Base-by-base conservation (phyloP, 2,113 vertebrate species). In the Lates calcarifer region DNA sequence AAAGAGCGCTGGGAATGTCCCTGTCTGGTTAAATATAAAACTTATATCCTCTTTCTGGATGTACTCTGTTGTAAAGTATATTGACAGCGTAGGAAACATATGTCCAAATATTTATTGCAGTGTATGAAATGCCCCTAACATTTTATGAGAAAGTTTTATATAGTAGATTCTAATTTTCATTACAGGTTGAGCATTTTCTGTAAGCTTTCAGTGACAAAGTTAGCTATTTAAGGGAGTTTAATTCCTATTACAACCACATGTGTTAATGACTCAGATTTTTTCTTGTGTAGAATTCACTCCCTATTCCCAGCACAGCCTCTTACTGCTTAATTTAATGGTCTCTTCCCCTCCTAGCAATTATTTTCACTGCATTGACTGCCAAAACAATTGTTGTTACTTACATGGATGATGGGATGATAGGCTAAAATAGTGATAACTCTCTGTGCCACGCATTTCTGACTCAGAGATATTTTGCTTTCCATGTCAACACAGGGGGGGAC, bases 21-120 rank as follows among this genome's bases (percentile, higher is more conserved):
- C 37, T n/a, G 47, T 71, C 83, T 62, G 5, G 68, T 79, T 82
- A 72, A 90, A 86, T 86, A 82, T 84, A 73, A 82, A 78, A 47
- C 72, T n/a, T 29, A 81, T 29, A 84, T 86, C 64, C 76, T 82
- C 63, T 69, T 66, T 63, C 82, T 35, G 57, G 1, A 67, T 24
- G 22, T 2, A 8, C 3, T 39, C 2, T 45, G 28, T 29, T 72
- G n/a, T 39, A 4, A 62, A 41, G 5, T 12, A 13, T 37, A 73
- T 61, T 37, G 5, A 79, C 29, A 43, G 18, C 26, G 15, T 41
- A 12, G 6, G 24, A 64, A 74, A 58, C 29, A 37, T 28, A 22
- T 18, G 18, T 31, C 29, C 2, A 80, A 17, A 60, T 5, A 1
- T 26, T 58, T 49, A 41, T 37, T 71, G 10, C 17, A 28, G 4